Base-by-base conservation (phyloP, 2,113 vertebrate genomes). In the Himantopus leucocephalus region DNA sequence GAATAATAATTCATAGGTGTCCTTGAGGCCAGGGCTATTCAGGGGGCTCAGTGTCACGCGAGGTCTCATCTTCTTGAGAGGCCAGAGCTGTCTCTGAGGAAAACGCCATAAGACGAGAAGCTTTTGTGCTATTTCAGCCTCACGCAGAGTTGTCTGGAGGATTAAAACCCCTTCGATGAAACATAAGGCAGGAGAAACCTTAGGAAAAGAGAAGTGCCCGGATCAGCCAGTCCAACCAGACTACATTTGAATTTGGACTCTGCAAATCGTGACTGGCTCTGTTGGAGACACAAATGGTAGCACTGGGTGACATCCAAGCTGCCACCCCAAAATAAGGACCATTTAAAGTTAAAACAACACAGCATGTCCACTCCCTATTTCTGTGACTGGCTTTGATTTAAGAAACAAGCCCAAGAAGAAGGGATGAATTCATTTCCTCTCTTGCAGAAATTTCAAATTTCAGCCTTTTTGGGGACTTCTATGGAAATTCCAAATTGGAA, bases 71-170 rank as follows among this genome's bases (percentile, higher is more conserved):
- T 77, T 41, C 62, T 78, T 5, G 0, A 53, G 56, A 64, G 18
- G 13, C 20, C 35, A 45, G 58, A 90, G 41, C 26, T 39, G n/a
- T 14, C 29, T 63, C 17, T 1, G 5, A 43, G 41, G 0, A 2
- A 70, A 93, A 85, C 0, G 1, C 9, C 2, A 0, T 24, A 23
- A 71, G 15, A 53, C 1, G 27, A 75, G 55, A 59, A 75, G 64
- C 9, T 92, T 88, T 75, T 60, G 64, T 75, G 60, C 48, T 80
- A 67, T 91, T 95, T 87, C 87, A 79, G 76, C 43, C 39, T 85
- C 3, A 3, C 1, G 1, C 13, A 34, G 50, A 70, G 50, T 26
- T 88, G 43, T 64, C 66, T 35, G 52, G 39, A 58, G 64, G 53
- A 78, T 89, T 95, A 78, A 78, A 94, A 79, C 24, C 60, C 34